Percentiles rank a stretch among this genome's conserved stretches.
Conservation (phyloP, 2,797 vertebrate species). For the Hapalemur alaotrensis region DNA sequence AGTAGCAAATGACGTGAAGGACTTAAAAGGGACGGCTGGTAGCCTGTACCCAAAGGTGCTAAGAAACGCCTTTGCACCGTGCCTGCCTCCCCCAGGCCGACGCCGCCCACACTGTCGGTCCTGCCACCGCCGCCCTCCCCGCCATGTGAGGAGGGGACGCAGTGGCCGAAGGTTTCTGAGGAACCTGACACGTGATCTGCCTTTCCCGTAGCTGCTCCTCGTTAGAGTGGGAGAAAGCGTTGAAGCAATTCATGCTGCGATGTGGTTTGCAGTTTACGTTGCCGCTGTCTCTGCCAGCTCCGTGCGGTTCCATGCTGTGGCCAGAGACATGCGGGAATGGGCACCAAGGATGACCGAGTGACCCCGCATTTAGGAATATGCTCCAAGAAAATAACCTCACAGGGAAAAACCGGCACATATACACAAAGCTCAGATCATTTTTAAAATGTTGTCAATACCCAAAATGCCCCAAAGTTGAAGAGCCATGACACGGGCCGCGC, state of each 20-base stretch:
- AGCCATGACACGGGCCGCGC: accelerated
- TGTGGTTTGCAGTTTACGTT: neutral
- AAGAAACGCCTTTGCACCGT: neutral
- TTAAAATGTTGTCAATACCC: neutral
- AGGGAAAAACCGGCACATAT: neutral
- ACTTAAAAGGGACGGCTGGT: neutral
- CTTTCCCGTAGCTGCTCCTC: too few species aligned
- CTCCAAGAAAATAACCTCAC: neutral
- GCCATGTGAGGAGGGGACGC: too few species aligned
- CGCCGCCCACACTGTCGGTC: accelerated
- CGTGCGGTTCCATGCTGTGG: accelerated
- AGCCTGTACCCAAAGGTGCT: accelerated
- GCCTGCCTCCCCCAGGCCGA: neutral
- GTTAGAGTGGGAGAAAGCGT: neutral
- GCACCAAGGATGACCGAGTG: accelerated
- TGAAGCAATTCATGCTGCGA: accelerated
- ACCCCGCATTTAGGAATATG: neutral
- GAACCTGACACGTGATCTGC: accelerated
- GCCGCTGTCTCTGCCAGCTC: neutral
- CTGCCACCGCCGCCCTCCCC: accelerated
- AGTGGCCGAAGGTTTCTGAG: accelerated
- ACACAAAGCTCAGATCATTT: neutral
- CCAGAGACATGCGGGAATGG: too few species aligned
- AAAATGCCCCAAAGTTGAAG: neutral
- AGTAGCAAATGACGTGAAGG: neutral